These are phyloP conservation scores for Halyomorpha halys DNA, from an alignment of 1,140 invertebrate species.

Conservation along the genomic window DNA sequence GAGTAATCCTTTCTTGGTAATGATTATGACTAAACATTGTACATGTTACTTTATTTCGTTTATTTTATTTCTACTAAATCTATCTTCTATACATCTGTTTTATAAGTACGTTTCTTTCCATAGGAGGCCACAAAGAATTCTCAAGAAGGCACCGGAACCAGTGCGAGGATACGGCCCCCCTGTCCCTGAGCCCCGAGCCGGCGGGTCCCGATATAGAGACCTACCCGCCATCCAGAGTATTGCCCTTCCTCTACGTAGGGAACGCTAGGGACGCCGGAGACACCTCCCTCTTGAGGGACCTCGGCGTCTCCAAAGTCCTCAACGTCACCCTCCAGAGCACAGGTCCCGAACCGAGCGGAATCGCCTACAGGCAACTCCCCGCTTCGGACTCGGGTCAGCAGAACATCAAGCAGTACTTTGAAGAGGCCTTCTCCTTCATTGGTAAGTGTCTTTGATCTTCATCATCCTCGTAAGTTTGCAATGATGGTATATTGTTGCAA, in stretches of 20 bases:
- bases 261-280: slow-evolving; percentile 76
- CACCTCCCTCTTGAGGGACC: slow-evolving; percentile 49
- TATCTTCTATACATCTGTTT: too few relatives aligned
- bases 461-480: too few relatives aligned
- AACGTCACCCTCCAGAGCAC: slow-evolving; percentile 53
- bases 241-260: slow-evolving; percentile 80
- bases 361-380: slow-evolving; percentile 71
- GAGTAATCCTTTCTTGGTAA: too few relatives aligned
- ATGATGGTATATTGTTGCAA: too few relatives aligned
- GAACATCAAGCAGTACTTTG: slow-evolving; percentile 85
- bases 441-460: slow-evolving; percentile 48
- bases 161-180: slow-evolving; percentile 49
- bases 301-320: slow-evolving; percentile 63
- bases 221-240: slow-evolving; percentile 65
- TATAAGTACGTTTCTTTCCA: slow-evolving; percentile 33
- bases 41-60: too few relatives aligned
- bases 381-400: slow-evolving; percentile 77
- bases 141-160: slow-evolving; percentile 50
- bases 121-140: slow-evolving; percentile 61
- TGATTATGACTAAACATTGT: too few relatives aligned
- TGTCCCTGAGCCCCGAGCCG: slow-evolving; percentile 32
- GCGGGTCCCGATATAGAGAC: slow-evolving; percentile 52
- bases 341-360: slow-evolving; percentile 54
- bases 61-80: too few relatives aligned
- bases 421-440: slow-evolving; percentile 82